Evolutionary conservation across 2,113 vertebrate species (phyloP).

Genomic region (Phainopepla nitens): DNA sequence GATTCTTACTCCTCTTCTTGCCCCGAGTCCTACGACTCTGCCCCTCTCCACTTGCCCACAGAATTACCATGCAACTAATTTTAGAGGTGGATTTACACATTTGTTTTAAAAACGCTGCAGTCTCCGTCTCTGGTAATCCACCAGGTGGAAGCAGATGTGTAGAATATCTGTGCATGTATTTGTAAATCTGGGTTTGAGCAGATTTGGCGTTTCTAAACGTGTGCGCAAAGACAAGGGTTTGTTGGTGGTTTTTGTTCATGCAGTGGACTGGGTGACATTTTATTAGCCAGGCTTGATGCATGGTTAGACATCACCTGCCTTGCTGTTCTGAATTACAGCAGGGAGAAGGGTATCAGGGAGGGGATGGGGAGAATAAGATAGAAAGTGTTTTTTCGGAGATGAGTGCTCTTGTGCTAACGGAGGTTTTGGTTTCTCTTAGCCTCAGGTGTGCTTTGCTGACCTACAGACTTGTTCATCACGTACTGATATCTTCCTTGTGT

Average conservation of each 20-base stretch:
- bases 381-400: slow-evolving; percentile 31
- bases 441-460: background rate
- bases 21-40: background rate
- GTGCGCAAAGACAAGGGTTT: background rate
- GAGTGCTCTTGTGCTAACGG: background rate
- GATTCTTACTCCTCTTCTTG: background rate
- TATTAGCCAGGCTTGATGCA: slow-evolving; percentile 9
- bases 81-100: background rate
- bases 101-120: background rate
- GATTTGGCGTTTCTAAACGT: background rate
- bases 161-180: background rate
- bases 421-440: background rate
- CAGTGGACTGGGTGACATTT: background rate
- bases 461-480: background rate
- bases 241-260: slow-evolving; percentile 37
- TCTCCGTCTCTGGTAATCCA: slow-evolving; percentile 30
- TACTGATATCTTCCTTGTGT: background rate
- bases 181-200: background rate
- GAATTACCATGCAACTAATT: background rate
- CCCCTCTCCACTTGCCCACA: background rate
- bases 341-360: background rate
- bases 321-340: background rate
- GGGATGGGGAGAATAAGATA: background rate
- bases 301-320: background rate
- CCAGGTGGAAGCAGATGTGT: slow-evolving; percentile 59